Percentiles rank a stretch among this genome's conserved stretches.
These are phyloP conservation scores for Rhinichthys klamathensis DNA, from an alignment of 2,113 vertebrate species.

Conservation along the genomic window DNA sequence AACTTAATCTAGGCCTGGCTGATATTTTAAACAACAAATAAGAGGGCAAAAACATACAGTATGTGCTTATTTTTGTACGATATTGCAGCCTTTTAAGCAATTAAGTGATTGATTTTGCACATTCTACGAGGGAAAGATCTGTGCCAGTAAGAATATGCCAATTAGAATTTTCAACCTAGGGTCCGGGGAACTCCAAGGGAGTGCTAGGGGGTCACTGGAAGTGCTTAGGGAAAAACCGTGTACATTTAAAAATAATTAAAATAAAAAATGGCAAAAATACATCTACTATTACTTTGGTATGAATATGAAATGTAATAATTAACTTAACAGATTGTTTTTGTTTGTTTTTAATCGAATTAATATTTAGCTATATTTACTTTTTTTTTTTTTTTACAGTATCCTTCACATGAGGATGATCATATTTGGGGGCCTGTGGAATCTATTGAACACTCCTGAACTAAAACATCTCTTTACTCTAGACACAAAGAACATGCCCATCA, in stretches of 20 bases:
- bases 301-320: no score
- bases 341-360: background rate
- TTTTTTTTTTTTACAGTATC: no score
- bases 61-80: background rate
- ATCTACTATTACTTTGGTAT: no score
- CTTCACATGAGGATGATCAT: no score
- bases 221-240: background rate
- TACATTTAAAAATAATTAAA: no score
- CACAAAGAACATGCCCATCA: background rate
- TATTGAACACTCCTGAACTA: background rate
- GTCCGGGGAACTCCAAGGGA: background rate
- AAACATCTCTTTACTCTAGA: background rate
- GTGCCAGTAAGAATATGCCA: background rate
- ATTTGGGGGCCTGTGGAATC: no score
- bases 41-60: background rate
- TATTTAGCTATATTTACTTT: background rate
- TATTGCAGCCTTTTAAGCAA: conserved; percentile 1
- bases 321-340: no score
- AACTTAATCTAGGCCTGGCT: conserved; percentile 26
- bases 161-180: background rate
- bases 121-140: background rate
- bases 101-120: background rate
- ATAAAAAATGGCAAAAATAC: no score
- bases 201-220: background rate
- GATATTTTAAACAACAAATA: conserved; percentile 33